A percentile compares a stretch with the other conserved stretches of the same genome.
These are phyloP conservation scores for Ramazzottius varieornatus DNA, from an alignment of 2,888 invertebrate genomes.

Conservation along the genomic window DNA sequence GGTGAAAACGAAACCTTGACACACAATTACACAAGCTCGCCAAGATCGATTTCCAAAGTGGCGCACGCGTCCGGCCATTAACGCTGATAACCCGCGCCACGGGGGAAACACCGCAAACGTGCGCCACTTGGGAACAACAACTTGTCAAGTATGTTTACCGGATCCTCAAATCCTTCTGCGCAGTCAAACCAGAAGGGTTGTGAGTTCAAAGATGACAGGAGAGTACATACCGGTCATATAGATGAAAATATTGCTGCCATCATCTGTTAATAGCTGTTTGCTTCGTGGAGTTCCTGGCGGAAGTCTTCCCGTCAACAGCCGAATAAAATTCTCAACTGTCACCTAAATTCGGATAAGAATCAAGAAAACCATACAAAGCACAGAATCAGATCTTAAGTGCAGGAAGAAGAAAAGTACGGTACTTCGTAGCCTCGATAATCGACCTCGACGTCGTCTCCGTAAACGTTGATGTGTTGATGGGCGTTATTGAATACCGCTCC, in stretches of 20 bases:
- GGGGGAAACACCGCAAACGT: no score
- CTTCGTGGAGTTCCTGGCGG: constrained; percentile 76
- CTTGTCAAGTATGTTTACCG: no score
- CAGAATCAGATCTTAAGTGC: neutral
- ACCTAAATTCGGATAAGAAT: constrained; percentile 40
- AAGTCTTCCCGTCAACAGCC: constrained; percentile 70
- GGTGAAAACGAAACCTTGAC: neutral
- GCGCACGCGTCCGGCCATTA: no score
- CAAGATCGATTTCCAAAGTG: no score
- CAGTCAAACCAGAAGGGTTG: no score
- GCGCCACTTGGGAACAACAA: no score
- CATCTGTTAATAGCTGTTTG: constrained; percentile 75
- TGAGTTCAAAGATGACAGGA: neutral
- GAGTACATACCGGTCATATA: constrained; percentile 45
- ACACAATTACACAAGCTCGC: neutral
- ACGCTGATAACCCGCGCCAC: no score
- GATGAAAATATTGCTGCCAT: constrained; percentile 80
- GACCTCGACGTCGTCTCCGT: constrained; percentile 96
- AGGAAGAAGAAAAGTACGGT: constrained; percentile 2
- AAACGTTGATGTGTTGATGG: constrained; percentile 89
- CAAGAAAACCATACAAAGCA: neutral
- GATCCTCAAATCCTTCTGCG: no score
- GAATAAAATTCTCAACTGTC: constrained; percentile 91
- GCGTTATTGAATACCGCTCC: constrained; percentile 95
- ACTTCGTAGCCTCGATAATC: constrained; percentile 61